phyloP scores from a whole-genome alignment of 2,888 invertebrate genomes.

The Ophion obscuratus region DNA sequence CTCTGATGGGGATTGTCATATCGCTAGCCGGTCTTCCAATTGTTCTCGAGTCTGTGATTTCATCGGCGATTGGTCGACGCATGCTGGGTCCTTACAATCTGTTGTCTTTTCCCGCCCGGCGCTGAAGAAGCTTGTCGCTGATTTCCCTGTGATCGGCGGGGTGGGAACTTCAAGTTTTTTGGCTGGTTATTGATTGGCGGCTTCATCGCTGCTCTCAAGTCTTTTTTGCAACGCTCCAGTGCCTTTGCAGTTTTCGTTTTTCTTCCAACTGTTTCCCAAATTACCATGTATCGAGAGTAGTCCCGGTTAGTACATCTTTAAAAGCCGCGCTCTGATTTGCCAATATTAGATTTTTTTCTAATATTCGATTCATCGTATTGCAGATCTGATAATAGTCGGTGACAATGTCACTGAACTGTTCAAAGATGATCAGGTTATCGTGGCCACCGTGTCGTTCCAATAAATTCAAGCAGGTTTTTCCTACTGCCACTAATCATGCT shows the following conservation, averaged over 20 bases:
- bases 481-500: not conserved
- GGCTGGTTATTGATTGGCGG: slow-evolving; percentile 6
- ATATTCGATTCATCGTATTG: slow-evolving; percentile 1
- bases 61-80: slow-evolving; percentile 3
- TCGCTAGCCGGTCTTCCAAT: slow-evolving; percentile 19
- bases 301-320: slow-evolving; percentile 39
- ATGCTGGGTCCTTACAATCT: not conserved
- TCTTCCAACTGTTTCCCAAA: slow-evolving; percentile 59
- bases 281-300: slow-evolving; percentile 40
- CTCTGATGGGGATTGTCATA: slow-evolving; percentile 26
- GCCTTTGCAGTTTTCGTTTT: slow-evolving; percentile 47
- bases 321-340: slow-evolving; percentile 39
- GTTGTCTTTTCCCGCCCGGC: slow-evolving; percentile 32
- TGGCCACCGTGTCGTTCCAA: too few species aligned
- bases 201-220: slow-evolving; percentile 20
- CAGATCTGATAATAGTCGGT: too few species aligned
- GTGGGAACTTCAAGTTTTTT: slow-evolving; percentile 37
- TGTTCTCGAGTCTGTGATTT: slow-evolving; percentile 24
- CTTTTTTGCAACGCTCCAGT: slow-evolving; percentile 28
- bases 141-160: not conserved
- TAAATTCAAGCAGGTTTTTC: too few species aligned
- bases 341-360: slow-evolving; percentile 29
- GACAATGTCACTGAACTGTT: too few species aligned
- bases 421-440: too few species aligned
- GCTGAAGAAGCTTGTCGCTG: slow-evolving; percentile 18